These are phyloP conservation scores for Heliconius ismenius DNA, from an alignment of 2,888 invertebrate genomes.

Conservation along the genomic window DNA sequence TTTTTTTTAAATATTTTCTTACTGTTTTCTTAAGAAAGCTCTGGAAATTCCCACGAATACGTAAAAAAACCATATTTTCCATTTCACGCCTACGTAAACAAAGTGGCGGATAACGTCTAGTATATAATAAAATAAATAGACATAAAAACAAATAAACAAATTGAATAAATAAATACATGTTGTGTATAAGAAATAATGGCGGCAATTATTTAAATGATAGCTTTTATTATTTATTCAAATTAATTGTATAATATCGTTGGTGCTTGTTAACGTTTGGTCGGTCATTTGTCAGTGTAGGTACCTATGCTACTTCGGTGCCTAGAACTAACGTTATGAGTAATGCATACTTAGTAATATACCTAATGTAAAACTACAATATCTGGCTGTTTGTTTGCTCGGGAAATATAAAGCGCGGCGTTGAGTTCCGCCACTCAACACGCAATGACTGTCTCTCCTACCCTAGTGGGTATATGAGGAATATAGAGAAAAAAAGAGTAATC, in stretches of 20 bases:
- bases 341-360: neutral
- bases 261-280: constrained; percentile 25
- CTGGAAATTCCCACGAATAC: too few species aligned
- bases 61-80: too few species aligned
- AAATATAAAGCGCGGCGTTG: neutral
- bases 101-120: neutral
- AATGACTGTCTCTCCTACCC: neutral
- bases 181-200: constrained; percentile 16
- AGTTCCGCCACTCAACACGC: neutral
- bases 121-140: neutral
- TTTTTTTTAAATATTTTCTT: too few species aligned
- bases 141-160: constrained; percentile 1
- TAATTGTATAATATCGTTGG: constrained; percentile 27
- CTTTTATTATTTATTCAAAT: constrained; percentile 33
- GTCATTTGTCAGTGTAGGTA: constrained; percentile 27
- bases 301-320: constrained; percentile 20
- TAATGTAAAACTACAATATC: neutral
- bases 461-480: too few species aligned
- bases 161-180: constrained; percentile 10
- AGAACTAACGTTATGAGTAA: neutral
- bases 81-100: neutral
- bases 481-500: too few species aligned
- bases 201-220: constrained; percentile 30
- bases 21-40: too few species aligned
- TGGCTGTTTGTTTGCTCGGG: neutral